Evolutionary conservation across 2,113 vertebrate species (phyloP).

Genomic region (Coregonus clupeaformis): DNA sequence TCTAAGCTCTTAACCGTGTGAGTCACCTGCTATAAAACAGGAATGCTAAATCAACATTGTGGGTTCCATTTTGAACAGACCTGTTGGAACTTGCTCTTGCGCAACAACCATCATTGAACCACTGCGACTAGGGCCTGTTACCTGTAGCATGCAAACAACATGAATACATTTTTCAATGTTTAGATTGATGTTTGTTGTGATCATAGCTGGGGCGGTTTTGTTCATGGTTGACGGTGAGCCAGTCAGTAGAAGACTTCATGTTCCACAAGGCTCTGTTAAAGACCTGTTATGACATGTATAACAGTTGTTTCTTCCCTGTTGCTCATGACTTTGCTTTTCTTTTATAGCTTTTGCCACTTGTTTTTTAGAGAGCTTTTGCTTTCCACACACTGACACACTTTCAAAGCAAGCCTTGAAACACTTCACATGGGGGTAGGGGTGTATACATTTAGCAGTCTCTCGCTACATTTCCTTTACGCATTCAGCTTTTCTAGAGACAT

Average conservation of each 20-base stretch:
- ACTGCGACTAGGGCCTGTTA: too few species aligned
- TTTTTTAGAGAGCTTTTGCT: background rate
- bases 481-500: constrained; percentile 1
- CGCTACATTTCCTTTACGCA: background rate
- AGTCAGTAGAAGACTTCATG: background rate
- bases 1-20: too few species aligned
- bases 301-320: background rate
- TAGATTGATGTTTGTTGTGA: background rate
- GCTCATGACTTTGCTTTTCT: background rate
- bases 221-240: too few species aligned
- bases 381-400: background rate
- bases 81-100: too few species aligned
- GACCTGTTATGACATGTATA: background rate
- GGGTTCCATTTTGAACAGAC: too few species aligned
- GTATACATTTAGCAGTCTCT: background rate
- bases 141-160: too few species aligned
- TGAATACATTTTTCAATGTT: background rate
- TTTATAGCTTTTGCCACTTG: background rate
- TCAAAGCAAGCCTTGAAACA: background rate
- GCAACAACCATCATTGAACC: too few species aligned
- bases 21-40: too few species aligned
- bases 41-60: too few species aligned
- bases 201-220: too few species aligned
- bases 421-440: background rate
- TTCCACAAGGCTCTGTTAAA: background rate